Evolutionary conservation across 2,113 vertebrate genomes (phyloP), one percentile per base, ranked within the genome.

Genomic region (Empidonax alnorum): DNA sequence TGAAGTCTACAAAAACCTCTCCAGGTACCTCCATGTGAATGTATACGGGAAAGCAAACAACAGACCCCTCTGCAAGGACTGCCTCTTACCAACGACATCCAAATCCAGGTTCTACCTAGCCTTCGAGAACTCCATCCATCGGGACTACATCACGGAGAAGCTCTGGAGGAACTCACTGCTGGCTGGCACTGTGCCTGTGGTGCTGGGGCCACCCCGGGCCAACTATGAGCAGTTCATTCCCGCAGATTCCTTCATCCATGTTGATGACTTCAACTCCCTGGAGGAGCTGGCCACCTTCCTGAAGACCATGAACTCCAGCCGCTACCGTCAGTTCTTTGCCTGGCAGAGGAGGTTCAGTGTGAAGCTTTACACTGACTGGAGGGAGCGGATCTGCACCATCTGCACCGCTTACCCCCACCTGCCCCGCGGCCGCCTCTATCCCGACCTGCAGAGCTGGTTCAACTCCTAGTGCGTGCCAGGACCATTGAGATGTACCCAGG

Each of bases 121-220:
- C n/a, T 99, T 99, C 0, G 99, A 99, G 96, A 99, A 99, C 95
- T 98, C 99, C 1, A 41, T 97, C 50, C 95, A 98, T 94, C 98
- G 69, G 15, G 99, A 99, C 96, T 99, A 99, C 65, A 99, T 99
- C 96, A 99, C 99, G 0, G 99, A 99, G 95, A 99, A 99, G 95
- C 97, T 99, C 42, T 99, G 99, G 99, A 95, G 96, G 52, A 99
- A 99, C 1, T 96, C 99, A 0, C 98, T 99, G 91, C 61, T 93
- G 37, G 98, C 98, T 0, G 98, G 98, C 4, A 67, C 98, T 0
- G 98, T 99, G 47, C 99, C 99, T 0, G 97, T 99, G 16, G 99
- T 99, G 42, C 90, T 99, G 53, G 99, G 99, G 1, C 98, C 99
- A 1, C 92, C 98, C 1, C 47, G 98, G 13, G 90, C 79, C 10